Evolutionary conservation across 2,888 invertebrate genomes (phyloP), one percentile per base, ranked within the genome.

Genomic region (Invenusta paracnida): DNA sequence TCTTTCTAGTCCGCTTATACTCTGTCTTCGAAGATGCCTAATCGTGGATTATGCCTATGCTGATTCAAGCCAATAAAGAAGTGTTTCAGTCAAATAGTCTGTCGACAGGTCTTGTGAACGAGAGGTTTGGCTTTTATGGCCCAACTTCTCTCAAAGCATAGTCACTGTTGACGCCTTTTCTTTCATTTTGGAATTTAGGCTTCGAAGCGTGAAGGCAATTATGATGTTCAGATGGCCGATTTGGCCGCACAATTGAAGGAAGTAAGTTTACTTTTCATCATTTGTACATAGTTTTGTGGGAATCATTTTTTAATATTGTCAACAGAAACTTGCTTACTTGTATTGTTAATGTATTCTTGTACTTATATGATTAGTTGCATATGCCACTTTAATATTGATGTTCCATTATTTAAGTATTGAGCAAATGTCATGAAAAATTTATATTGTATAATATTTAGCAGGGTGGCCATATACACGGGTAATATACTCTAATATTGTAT

Each of bases 201-300:
- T 85, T 90, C 90, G 83, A 91, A 91, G 89, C 90, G 91, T 88
- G 91, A 91, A 89, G 91, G 91, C 89, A 91, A 90, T 88, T 91
- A 91, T 85, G 91, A 91, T 88, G 91, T 91, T 88, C 90, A 91
- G 87, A 91, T 91, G 88, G 89, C 91, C 88, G 91, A 91, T 89
- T 89, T 91, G 87, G 90, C 91, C 67, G 89, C 90, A 88, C 89
- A 91, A 87, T 89, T 91, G 87, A 91, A 91, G 89, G 91, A 91
- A 88, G 91, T 91, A 88, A 90, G 90, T 30, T 11, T n/a, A 28
- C 30, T 81, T 31, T n/a, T n/a, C n/a, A 73, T 48, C 5, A 48
- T 48, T 11, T 48, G 17, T 48, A 11, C 17, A 48, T 17, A 48
- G 48, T 11, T 48, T 48, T 48, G 5, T 48, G 17, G 5, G 48